Conservation (phyloP, 2,797 vertebrate genomes). For the Amniataba percoides region DNA sequence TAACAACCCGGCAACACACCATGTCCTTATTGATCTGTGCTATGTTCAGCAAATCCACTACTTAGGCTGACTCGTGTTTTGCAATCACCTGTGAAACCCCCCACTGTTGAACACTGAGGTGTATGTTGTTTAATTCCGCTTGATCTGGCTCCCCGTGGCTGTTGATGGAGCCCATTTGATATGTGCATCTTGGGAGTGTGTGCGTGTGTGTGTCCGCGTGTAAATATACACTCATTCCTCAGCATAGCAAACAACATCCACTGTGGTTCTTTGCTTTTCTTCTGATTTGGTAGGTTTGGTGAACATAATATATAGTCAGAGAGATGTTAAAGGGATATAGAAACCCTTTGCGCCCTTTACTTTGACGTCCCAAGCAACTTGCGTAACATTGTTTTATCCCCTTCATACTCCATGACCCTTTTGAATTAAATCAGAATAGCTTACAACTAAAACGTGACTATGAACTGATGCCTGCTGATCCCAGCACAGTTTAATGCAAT, state of each 20-base stretch:
- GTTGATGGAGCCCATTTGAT: constrained; percentile 25
- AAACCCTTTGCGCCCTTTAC: background rate
- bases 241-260: background rate
- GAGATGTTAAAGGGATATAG: background rate
- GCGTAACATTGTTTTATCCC: background rate
- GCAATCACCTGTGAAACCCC: constrained; percentile 59
- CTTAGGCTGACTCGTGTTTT: constrained; percentile 42
- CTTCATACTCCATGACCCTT: background rate
- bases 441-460: background rate
- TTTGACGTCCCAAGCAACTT: background rate
- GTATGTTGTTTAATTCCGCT: constrained; percentile 61
- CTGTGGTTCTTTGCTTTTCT: background rate
- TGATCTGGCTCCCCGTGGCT: constrained; percentile 56
- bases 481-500: background rate
- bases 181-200: constrained; percentile 10
- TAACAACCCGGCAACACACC: constrained; percentile 37
- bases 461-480: background rate
- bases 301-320: background rate
- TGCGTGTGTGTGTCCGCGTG: background rate
- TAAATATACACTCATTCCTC: background rate
- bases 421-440: background rate
- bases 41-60: constrained; percentile 55
- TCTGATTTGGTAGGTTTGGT: background rate
- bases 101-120: constrained; percentile 34
- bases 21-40: constrained; percentile 67